Base-by-base conservation (phyloP, 2,113 vertebrate genomes). In the Hoplias malabaricus region DNA sequence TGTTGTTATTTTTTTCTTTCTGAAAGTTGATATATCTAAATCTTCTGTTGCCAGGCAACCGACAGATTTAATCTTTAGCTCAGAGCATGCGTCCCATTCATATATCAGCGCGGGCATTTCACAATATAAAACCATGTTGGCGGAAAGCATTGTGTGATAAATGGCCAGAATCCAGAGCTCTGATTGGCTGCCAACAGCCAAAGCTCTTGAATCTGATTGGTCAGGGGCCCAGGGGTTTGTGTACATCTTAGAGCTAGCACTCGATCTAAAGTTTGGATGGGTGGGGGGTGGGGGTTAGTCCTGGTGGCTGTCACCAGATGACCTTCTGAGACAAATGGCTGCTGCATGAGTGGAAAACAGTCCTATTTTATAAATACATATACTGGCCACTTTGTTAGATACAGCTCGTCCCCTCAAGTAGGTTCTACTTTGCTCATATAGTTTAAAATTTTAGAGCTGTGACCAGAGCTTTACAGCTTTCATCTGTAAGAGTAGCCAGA, bases 11-110 rank as follows among this genome's bases (percentile, higher is more conserved):
- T 54, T 33, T 27, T 67, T 75, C 40, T 40, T 29, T 4, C 12
- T 61, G 63, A 80, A 74, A 82, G 75, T 61, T 65, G n/a, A 78
- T 80, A 76, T 82, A 76, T 77, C 76, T 80, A 67, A 33, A 36
- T 53, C 34, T 59, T 75, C 63, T n/a, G 62, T 80, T 78, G 48
- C 80, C 73, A 71, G 68, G 70, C 74, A 78, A 85, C 62, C 4
- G 25, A 0, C 16, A 59, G 61, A 61, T 78, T 78, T 75, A 54
- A 76, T 80, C 75, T 73, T 34, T 48, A n/a, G 54, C 42, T 40
- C 59, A 11, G 43, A 29, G 67, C 59, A 25, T 34, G 66, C 40
- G 3, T 84, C 75, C 50, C 16, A 33, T 82, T 34, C 69, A 81
- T 82, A 82, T 21, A 61, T 72, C 80, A 82, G 38, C 19, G 34